These are phyloP conservation scores for Bubo bubo DNA, from an alignment of 2,113 vertebrate species.

Conservation along the genomic window DNA sequence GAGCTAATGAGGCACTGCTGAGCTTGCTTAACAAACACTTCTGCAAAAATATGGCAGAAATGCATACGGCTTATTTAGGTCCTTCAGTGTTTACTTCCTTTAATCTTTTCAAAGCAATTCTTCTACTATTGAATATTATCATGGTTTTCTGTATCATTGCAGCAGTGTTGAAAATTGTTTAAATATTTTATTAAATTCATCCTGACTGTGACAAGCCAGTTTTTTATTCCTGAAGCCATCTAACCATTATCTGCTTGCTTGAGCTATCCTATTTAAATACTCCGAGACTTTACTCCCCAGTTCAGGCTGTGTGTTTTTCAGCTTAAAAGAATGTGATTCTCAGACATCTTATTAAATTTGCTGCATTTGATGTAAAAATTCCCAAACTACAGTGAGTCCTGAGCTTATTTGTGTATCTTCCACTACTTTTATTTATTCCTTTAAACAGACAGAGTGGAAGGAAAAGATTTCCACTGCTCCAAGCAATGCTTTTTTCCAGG, in stretches of 20 bases:
- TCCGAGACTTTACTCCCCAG: rapidly evolving
- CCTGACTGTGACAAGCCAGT: neutral
- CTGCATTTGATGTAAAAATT: neutral
- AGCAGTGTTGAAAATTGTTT: slow-evolving; percentile 12
- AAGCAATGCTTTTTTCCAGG: neutral
- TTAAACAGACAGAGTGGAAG: neutral
- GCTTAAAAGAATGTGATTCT: slow-evolving; percentile 7
- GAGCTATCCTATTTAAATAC: slow-evolving; percentile 37
- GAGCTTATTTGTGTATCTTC: neutral
- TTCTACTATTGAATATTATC: neutral
- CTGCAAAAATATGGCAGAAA: neutral
- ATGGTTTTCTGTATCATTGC: neutral
- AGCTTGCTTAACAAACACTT: rapidly evolving
- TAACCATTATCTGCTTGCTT: neutral
- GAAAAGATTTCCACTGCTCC: neutral
- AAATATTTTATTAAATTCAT: slow-evolving; percentile 43
- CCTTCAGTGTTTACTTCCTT: neutral
- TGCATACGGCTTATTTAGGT: neutral
- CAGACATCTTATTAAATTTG: neutral
- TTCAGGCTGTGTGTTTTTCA: neutral
- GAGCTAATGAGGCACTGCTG: neutral
- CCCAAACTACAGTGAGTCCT: neutral
- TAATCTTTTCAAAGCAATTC: neutral
- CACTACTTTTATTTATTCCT: neutral
- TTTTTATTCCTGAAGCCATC: neutral